Base-by-base conservation (phyloP, 2,888 invertebrate genomes). In the Lasioglossum figueresi region DNA sequence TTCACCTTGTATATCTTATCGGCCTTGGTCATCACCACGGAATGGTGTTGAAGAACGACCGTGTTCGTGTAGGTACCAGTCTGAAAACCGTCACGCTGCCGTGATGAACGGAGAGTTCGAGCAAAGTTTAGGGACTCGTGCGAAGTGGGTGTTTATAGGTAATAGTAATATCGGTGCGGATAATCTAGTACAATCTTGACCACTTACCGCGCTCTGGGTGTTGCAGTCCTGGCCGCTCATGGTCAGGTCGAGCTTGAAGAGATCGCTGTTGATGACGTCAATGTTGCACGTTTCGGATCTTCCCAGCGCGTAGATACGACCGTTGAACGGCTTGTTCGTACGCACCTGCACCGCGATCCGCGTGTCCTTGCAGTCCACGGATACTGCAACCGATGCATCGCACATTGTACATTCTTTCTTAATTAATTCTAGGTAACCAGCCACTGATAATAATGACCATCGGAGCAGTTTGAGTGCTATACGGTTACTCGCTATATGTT, bases 1-100 rank as follows among this genome's bases (percentile, higher is more conserved):
- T 99, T 98, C 84, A 99, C 98, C 96, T 98, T 99, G 96, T 99
- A 99, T 94, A 99, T 98, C 95, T 99, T 99, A 95, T 99, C 99
- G 5, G 98, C 98, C 95, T 99, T 99, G 80, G 99, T 99, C 98
- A 99, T 98, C 56, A 99, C 99, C 43, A 99, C 98, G 94, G 98
- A 98, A 95, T 99, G 99, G 94, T 99, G 99, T 95, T 99, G 99
- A 37, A 99, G 96, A 14, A 99, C 99, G 40, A 99, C 98, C 0
- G 99, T 99, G 95, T 99, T 99, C 76, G 98, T 98, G 95, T 98
- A 99, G 71, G 98, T 98, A 79, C 99, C 99, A 90, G 97, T 98
- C 98, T 99, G 95, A 90, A 96, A 96, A 93, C 91, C 93, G 91
- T 93, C 93, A 92, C 92, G 93, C 92, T 93, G 91, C 85, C 89